A percentile compares a stretch with the other conserved stretches of the same genome.
Evolutionary conservation across 1,140 invertebrate genomes (phyloP).

Genomic region (Bombus superbus): DNA sequence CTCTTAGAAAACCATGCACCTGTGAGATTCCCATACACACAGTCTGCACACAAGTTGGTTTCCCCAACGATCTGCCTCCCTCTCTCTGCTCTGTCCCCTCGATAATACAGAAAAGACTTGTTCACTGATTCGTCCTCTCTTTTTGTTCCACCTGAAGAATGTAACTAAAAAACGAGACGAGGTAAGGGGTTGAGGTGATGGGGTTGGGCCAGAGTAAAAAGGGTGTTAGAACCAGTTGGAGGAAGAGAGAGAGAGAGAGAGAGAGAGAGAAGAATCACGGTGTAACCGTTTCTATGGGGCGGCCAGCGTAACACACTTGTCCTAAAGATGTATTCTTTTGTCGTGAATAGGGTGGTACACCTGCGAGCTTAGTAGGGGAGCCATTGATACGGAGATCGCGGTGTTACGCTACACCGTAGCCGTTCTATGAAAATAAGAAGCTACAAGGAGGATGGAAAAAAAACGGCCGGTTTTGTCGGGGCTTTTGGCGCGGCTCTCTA

Average conservation of each 20-base stretch:
- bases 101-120: neutral
- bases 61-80: conserved; percentile 7
- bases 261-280: conserved; percentile 74
- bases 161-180: conserved; percentile 34
- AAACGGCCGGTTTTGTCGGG: conserved; percentile 62
- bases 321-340: conserved; percentile 74
- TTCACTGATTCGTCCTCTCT: neutral
- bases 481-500: neutral
- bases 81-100: conserved; percentile 14
- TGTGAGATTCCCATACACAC: conserved; percentile 81
- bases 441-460: conserved; percentile 43
- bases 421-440: conserved; percentile 74
- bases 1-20: conserved; percentile 78
- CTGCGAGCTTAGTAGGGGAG: conserved; percentile 77
- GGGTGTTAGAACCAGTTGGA: conserved; percentile 42
- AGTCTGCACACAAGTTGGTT: conserved; percentile 58
- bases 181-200: neutral
- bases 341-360: conserved; percentile 77
- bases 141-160: conserved; percentile 5
- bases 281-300: conserved; percentile 80
- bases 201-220: neutral
- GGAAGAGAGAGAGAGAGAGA: conserved; percentile 33
- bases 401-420: conserved; percentile 79
- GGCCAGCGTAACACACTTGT: conserved; percentile 78
- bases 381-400: conserved; percentile 81